Conservation (phyloP, 2,888 invertebrate species). For the Monochamus alternatus region DNA sequence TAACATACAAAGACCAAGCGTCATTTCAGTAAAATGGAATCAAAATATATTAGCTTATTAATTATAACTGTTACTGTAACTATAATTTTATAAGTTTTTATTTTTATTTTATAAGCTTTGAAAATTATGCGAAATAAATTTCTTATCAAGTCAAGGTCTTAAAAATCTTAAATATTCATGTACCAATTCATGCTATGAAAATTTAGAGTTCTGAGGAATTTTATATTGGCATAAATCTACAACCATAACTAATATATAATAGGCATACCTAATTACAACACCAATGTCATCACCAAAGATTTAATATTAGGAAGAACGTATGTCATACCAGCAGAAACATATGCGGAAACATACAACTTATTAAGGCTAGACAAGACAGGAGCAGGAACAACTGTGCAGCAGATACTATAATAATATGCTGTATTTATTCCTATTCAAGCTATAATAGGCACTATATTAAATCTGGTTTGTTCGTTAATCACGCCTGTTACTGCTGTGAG, state of each 20-base stretch:
- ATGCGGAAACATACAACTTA: not conserved
- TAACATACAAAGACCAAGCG: not conserved
- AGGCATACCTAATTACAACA: not conserved
- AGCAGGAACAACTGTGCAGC: constrained; percentile 6
- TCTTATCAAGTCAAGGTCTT: too few species aligned
- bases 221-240: too few species aligned
- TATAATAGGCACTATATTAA: constrained; percentile 1
- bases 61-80: constrained; percentile 17
- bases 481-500: not conserved
- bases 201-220: too few species aligned
- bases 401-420: not conserved
- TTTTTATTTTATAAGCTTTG: not conserved
- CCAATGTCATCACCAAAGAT: not conserved
- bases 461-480: constrained; percentile 8
- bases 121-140: not conserved
- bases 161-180: too few species aligned
- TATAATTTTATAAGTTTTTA: not conserved
- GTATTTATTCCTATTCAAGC: constrained; percentile 5
- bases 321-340: not conserved
- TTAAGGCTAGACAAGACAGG: not conserved
- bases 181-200: too few species aligned
- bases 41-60: constrained; percentile 1
- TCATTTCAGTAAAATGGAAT: not conserved
- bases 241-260: not conserved
- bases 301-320: constrained; percentile 10